Base-by-base conservation (phyloP, 2,888 invertebrate genomes). In the Pristionchus maxplancki region DNA sequence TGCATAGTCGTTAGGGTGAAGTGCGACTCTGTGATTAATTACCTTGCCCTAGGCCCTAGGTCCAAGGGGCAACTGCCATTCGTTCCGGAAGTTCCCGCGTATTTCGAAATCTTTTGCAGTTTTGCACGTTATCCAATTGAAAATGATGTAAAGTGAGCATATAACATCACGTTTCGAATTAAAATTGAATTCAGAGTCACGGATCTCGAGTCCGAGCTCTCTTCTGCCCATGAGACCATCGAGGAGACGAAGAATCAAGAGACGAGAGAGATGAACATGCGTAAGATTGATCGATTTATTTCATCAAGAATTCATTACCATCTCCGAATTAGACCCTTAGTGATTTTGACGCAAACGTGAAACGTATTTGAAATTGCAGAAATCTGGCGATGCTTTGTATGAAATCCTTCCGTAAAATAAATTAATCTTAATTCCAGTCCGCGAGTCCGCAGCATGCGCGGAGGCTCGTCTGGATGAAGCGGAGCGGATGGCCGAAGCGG, bases 401-500 rank as follows among this genome's bases (percentile, higher is more conserved):
- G n/a, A n/a, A n/a, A n/a, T n/a, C n/a, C n/a, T n/a, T n/a, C n/a
- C n/a, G n/a, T n/a, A n/a, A n/a, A n/a, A n/a, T n/a, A n/a, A n/a
- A n/a, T n/a, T n/a, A n/a, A n/a, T n/a, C n/a, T n/a, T n/a, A n/a
- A n/a, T 83, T 50, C 9, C 78, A 83, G 83, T 83, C 28, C 83
- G 83, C 34, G 87, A 87, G 17, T 34, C 37, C 8, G 71, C 74
- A 4, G 11, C 71, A 15, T n/a, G 15, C 8, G 53, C 87, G 15
- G 87, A 87, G 34, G 53, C 28, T 28, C 28, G 87, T 17, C 37
- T 87, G 50, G 87, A 71, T 8, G 87, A 87, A 37, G 87, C 87
- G 13, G 87, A 87, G 74, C 24, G 62, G n/a, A 71, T 74, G 71
- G 87, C 87, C 1, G 87, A 87, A 37, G n/a, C 50, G n/a, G 74